These are phyloP conservation scores for Bursaphelenchus mucronatus DNA, from an alignment of 1,140 invertebrate species.

Conservation along the genomic window DNA sequence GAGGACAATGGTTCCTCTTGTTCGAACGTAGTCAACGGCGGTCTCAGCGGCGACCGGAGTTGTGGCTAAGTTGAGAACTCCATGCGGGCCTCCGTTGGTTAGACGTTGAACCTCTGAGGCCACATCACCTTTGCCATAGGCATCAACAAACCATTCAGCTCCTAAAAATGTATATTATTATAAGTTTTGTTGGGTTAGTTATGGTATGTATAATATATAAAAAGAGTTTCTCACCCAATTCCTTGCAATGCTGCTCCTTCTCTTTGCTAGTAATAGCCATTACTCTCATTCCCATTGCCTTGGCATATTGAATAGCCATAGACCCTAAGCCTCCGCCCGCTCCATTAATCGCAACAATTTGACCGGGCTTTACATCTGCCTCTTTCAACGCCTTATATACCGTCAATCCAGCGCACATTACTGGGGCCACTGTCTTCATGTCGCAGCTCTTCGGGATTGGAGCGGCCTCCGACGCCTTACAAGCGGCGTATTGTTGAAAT, in stretches of 20 bases:
- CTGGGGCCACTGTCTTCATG: constrained; percentile 26
- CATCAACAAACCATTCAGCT: constrained; percentile 35
- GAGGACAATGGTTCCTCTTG: constrained; percentile 34
- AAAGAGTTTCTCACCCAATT: constrained; percentile 6
- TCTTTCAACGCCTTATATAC: constrained; percentile 35
- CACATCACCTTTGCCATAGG: neutral
- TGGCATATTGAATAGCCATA: constrained; percentile 37
- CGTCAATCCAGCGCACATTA: constrained; percentile 38
- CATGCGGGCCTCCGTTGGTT: constrained; percentile 35
- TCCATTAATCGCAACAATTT: constrained; percentile 33
- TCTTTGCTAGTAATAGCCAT: constrained; percentile 26
- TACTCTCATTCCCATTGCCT: constrained; percentile 35
- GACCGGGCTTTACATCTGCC: constrained; percentile 24
- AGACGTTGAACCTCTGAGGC: constrained; percentile 9
- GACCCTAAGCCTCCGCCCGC: constrained; percentile 40
- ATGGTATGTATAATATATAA: too few species aligned
- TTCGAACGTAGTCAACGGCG: constrained; percentile 34
- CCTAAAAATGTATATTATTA: neutral
- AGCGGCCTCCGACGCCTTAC: constrained; percentile 24
- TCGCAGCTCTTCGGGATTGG: constrained; percentile 24
- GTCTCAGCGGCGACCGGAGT: constrained; percentile 22
- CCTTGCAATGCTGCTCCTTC: constrained; percentile 31
- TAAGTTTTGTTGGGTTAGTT: too few species aligned
- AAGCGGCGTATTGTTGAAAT: constrained; percentile 35
- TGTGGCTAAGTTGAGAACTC: constrained; percentile 32